Evolutionary conservation across 2,888 invertebrate species (phyloP).

Genomic region (Plemyria rubiginata): DNA sequence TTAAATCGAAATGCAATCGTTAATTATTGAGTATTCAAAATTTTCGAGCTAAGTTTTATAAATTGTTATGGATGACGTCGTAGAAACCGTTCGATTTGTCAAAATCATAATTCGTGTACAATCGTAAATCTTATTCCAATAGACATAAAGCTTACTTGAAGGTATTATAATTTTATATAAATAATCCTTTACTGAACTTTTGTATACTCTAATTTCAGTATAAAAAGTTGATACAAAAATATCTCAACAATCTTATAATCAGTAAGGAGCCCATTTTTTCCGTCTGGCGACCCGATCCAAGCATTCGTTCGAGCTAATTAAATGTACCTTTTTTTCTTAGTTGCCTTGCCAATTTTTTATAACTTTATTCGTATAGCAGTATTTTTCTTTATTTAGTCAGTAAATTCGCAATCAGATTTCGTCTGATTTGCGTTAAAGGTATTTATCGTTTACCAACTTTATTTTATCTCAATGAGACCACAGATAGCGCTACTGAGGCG

Average conservation of each 20-base stretch:
- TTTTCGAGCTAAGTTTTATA: slow-evolving; percentile 43
- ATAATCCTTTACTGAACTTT: slow-evolving; percentile 10
- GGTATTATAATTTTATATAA: background rate
- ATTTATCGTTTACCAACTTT: background rate
- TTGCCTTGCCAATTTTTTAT: background rate
- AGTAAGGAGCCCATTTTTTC: slow-evolving; percentile 3
- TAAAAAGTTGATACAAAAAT: slow-evolving; percentile 9
- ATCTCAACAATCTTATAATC: slow-evolving; percentile 4
- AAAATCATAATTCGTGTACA: slow-evolving; percentile 39
- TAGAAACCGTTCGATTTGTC: slow-evolving; percentile 44
- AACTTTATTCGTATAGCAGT: background rate
- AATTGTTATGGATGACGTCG: slow-evolving; percentile 47
- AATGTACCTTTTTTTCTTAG: background rate
- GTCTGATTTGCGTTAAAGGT: background rate
- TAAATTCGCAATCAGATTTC: too few species aligned
- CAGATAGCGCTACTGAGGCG: too few species aligned
- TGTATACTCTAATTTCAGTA: slow-evolving; percentile 10
- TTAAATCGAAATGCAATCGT: slow-evolving; percentile 45
- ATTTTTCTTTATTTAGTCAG: background rate
- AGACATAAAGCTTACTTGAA: slow-evolving; percentile 39
- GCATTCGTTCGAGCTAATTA: background rate
- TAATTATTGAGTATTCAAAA: slow-evolving; percentile 50
- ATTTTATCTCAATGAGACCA: too few species aligned
- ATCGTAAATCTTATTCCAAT: slow-evolving; percentile 41
- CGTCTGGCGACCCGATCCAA: slow-evolving; percentile 5